Evolutionary conservation across 2,888 invertebrate genomes (phyloP), one percentile per base, ranked within the genome.

Genomic region (Protonemura montana): DNA sequence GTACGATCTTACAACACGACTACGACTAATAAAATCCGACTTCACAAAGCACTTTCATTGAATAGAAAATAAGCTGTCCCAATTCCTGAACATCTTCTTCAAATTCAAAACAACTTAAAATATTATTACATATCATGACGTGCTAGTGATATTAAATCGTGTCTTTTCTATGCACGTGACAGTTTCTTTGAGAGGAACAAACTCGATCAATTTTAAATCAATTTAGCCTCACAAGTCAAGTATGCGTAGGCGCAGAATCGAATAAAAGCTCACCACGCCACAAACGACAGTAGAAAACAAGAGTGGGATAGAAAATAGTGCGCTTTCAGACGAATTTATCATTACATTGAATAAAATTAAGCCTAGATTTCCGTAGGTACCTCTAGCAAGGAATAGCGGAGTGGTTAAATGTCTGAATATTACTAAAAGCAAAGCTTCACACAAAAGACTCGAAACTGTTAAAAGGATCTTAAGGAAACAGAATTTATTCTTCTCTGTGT

Each of bases 381-480:
- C 59, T 59, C 59, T 59, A 7, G 59, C 59, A 13, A 16, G 59
- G 7, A 59, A 59, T 59, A 21, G 59, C 59, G 13, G 59, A 59
- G 59, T 59, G 59, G 59, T 59, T 59, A 59, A 59, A 59, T 59
- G 59, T 59, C 59, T 59, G 16, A 59, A 59, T 59, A 59, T 59
- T 59, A 59, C 59, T 59, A 59, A 59, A 59, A 59, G 59, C 59
- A 59, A 21, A 59, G 59, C 59, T 59, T 13, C 59, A 59, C 59
- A 59, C 59, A 59, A 59, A 59, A 21, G 59, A 59, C 59, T 59
- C 16, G 59, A 59, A 59, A 59, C 59, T 59, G 59, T 59, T 59
- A 59, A 59, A 59, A 59, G 59, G 59, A 59, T 59, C 59, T 59
- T 59, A 59, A 59, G 59, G 59, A 59, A 59, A 59, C 59, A 59